Base-by-base conservation (phyloP, 2,113 vertebrate species). In the Gila orcuttii region DNA sequence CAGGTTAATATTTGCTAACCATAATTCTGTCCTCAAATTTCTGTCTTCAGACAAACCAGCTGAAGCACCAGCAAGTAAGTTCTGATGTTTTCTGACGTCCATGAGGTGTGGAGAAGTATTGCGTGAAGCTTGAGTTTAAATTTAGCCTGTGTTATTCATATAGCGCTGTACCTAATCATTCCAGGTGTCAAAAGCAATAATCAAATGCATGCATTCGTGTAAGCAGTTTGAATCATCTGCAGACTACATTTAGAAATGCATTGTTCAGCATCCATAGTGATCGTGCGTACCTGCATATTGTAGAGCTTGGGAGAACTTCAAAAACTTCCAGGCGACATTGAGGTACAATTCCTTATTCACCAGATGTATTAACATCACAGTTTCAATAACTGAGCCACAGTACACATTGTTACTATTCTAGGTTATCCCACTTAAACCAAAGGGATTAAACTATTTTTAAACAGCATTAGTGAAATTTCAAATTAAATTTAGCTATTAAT, bases 51-150 rank as follows among this genome's bases (percentile, higher is more conserved):
- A 90, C 42, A 88, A 91, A 91, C 39, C 89, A 33, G 84, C 85
- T 4, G 92, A 92, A 9, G 76, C 69, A 28, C 80, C 84, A 78
- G 23, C 90, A 1, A 91, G 94, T 95, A 84, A 93, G 94, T 93
- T 86, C 15, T n/a, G 17, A 5, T 60, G 23, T 10, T 36, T 77
- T 59, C 17, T 64, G 33, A 25, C 19, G 21, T 45, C 17, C n/a
- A 23, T 4, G n/a, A 47, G 36, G 28, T 69, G 23, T 12, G 10
- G 42, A 60, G 36, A 9, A 19, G 78, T 73, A 69, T 66, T 64
- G 50, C 28, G 25, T 83, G 75, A 81, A 69, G 62, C 28, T 60
- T 45, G 39, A 64, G 12, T 28, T 79, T 17, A 79, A 42, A 79
- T 62, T 8, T 42, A 21, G 39, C 4, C 8, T 80, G 59, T 64